These are phyloP conservation scores for Prietella phreatophila DNA, from an alignment of 2,113 vertebrate species.

Conservation along the genomic window DNA sequence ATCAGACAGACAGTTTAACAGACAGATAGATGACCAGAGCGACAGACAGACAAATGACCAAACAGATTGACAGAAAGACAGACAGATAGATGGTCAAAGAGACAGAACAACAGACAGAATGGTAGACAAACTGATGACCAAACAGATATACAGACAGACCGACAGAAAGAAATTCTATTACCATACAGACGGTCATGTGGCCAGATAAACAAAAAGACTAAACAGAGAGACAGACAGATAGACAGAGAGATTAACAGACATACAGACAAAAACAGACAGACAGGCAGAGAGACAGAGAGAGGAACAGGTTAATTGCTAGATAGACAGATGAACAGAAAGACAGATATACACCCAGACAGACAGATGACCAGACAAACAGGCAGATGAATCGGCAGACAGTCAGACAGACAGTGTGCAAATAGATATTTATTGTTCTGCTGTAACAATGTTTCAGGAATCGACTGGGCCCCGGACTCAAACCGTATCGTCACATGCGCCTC, in stretches of 20 bases:
- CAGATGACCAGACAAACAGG: not conserved
- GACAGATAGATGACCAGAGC: too few species aligned
- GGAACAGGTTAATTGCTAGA: not conserved
- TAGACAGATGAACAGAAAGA: not conserved
- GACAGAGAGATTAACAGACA: not conserved
- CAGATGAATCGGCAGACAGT: not conserved
- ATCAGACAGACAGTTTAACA: not conserved
- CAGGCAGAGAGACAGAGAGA: not conserved
- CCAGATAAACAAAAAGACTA: not conserved
- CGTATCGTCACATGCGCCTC: slow-evolving; percentile 78
- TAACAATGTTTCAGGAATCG: slow-evolving; percentile 65
- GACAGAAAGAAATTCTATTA: not conserved
- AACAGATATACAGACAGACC: not conserved
- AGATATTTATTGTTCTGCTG: not conserved
- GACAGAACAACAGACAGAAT: not conserved
- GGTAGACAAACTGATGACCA: not conserved
- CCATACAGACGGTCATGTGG: not conserved
- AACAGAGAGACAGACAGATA: not conserved
- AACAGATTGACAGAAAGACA: not conserved
- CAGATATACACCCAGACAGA: not conserved
- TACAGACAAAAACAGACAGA: not conserved
- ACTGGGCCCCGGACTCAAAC: slow-evolving; percentile 78
- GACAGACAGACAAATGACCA: not conserved
- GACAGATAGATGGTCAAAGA: not conserved
- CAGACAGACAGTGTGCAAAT: not conserved